These are phyloP conservation scores for Alviniconcha marisindica DNA, from an alignment of 1,140 invertebrate genomes.

Conservation along the genomic window DNA sequence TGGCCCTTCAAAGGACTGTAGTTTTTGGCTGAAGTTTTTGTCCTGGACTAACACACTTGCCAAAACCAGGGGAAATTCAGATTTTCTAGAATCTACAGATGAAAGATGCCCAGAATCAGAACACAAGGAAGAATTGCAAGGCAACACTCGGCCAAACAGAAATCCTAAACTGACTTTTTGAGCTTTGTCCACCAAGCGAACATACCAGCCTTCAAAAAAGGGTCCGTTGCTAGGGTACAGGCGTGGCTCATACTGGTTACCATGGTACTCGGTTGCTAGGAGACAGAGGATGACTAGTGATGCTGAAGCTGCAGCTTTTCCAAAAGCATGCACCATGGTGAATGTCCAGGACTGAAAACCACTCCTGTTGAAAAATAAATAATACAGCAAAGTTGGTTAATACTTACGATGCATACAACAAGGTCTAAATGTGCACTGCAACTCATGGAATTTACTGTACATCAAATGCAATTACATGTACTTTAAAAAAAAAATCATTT, in stretches of 20 bases:
- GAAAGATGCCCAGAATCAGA: neutral
- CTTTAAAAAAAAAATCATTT: too few species aligned
- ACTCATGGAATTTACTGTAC: too few species aligned
- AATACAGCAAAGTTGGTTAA: too few species aligned
- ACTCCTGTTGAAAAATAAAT: too few species aligned
- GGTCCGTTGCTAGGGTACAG: conserved; percentile 40
- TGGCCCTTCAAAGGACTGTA: conserved; percentile 31
- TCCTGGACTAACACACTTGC: conserved; percentile 32
- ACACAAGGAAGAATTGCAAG: neutral
- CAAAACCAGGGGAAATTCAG: neutral
- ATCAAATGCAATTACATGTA: too few species aligned
- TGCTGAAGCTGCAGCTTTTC: too few species aligned
- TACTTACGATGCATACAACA: too few species aligned
- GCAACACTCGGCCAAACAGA: conserved; percentile 59
- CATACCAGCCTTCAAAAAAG: conserved; percentile 43
- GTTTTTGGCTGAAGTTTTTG: neutral
- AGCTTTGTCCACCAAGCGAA: conserved; percentile 37
- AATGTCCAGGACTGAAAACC: too few species aligned
- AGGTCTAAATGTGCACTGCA: too few species aligned
- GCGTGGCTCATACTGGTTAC: conserved; percentile 48
- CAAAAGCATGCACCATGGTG: neutral
- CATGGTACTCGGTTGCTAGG: neutral
- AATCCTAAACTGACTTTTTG: conserved; percentile 49
- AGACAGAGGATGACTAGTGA: neutral
- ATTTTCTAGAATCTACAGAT: neutral